Conservation (phyloP, 2,113 vertebrate genomes). For the Rousettus leschenaultii region DNA sequence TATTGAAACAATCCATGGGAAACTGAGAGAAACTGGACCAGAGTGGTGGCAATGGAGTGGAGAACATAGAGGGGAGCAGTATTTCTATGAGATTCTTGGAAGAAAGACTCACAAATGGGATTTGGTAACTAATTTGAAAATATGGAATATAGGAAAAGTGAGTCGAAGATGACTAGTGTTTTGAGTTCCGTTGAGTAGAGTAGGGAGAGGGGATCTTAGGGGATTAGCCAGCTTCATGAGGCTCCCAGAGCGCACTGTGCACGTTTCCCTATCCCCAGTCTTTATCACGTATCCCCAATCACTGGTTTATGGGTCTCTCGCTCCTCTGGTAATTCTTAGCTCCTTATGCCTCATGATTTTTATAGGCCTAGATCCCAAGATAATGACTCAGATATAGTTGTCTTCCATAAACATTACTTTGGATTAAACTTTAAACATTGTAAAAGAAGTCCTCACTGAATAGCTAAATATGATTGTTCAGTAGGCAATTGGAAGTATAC, state of each 20-base stretch:
- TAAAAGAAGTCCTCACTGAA: not conserved
- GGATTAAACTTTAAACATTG: slow-evolving; percentile 22
- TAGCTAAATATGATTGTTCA: not conserved
- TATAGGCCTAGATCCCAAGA: not conserved
- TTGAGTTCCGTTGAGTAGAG: not conserved
- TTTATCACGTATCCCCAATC: not conserved
- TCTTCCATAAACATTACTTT: not conserved
- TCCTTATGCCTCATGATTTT: not conserved
- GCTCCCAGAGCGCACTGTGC: not conserved
- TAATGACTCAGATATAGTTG: not conserved
- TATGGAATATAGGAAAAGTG: not conserved
- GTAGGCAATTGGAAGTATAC: not conserved
- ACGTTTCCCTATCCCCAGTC: not conserved
- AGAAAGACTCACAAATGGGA: not conserved
- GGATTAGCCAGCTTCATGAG: not conserved
- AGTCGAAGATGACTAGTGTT: not conserved
- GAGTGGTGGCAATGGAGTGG: not conserved
- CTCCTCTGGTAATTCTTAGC: not conserved
- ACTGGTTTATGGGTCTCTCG: not conserved
- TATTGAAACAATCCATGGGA: not conserved
- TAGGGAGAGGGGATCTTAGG: not conserved
- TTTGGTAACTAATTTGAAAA: not conserved
- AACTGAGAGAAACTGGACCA: not conserved
- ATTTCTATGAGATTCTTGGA: slow-evolving; percentile 20
- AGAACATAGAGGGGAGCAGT: not conserved